Evolutionary conservation across 2,888 invertebrate species (phyloP).

Genomic region (Gasteruption jaculator): DNA sequence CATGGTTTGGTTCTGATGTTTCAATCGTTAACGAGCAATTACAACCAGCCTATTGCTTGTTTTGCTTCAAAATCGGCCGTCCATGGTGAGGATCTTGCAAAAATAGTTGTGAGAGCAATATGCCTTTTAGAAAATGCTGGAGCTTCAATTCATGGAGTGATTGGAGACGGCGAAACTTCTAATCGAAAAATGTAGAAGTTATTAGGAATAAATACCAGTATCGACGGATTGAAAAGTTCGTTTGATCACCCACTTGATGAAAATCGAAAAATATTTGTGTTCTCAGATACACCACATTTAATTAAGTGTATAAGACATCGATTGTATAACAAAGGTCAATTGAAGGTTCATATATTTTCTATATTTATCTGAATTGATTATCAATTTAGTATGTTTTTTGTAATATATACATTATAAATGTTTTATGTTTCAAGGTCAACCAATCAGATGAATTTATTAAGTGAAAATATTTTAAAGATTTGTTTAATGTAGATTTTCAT

Average conservation of each 20-base stretch:
- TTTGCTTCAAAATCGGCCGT: slow-evolving; percentile 16
- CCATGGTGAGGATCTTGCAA: slow-evolving; percentile 1
- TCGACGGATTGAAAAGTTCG: slow-evolving; percentile 5
- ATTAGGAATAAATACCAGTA: slow-evolving; percentile 13
- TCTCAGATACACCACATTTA: too few species aligned
- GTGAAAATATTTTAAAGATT: slow-evolving; percentile 15
- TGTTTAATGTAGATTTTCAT: slow-evolving; percentile 14
- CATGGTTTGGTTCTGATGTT: slow-evolving; percentile 21
- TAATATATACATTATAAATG: too few species aligned
- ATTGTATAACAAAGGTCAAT: slow-evolving; percentile 8
- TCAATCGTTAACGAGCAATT: slow-evolving; percentile 12
- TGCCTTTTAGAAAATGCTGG: slow-evolving; percentile 12
- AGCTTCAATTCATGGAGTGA: slow-evolving; percentile 16
- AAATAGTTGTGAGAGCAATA: slow-evolving; percentile 9
- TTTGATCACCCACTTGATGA: slow-evolving; percentile 17
- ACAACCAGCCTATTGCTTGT: slow-evolving; percentile 19
- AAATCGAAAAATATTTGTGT: slow-evolving; percentile 10
- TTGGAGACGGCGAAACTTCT: slow-evolving; percentile 19
- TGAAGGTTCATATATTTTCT: too few species aligned
- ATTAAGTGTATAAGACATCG: too few species aligned
- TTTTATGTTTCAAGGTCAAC: slow-evolving; percentile 10
- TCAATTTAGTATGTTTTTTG: too few species aligned
- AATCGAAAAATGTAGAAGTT: slow-evolving; percentile 20
- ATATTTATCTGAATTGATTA: too few species aligned
- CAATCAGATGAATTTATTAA: slow-evolving; percentile 11